Base-by-base conservation (phyloP, 1,140 invertebrate species). In the silkworm (Bombyx mori) region DNA sequence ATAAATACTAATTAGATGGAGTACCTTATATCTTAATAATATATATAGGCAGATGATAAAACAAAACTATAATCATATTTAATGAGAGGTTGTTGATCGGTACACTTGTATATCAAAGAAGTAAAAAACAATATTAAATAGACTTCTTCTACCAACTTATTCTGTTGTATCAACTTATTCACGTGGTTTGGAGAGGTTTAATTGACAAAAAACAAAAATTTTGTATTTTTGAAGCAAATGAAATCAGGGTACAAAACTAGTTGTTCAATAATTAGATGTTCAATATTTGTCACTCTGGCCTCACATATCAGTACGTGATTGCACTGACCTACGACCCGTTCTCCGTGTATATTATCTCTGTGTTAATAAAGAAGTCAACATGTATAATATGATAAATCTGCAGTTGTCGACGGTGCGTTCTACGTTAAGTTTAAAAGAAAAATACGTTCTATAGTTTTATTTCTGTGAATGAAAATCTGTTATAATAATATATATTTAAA, bases 291-390 rank as follows among this genome's bases (percentile, higher is more conserved):
- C 70, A 73, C 65, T 59, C 66, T 63, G 72, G 64, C 66, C 67
- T 68, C 67, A 47, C 58, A 54, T 86, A 86, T 84, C 81, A 71
- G 67, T 54, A 59, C 72, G 69, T 69, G 82, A 86, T 84, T 86
- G 82, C 82, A 86, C 42, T 69, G 75, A 82, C 81, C 82, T 77
- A 62, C 76, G 79, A 66, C 72, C 80, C 69, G 67, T 70, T 66
- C 66, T 51, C 65, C 77, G 43, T 54, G 44, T 54, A 66, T 70
- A 71, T 79, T 82, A 79, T 73, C 73, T 75, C 65, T 65, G 73
- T 72, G 69, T 70, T 75, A 35, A 75, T 75, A 77, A 77, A 77
- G 75, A 73, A 76, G 76, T 75, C 76, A 71, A 72, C 73, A 69
- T 69, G 66, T 81, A 74, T 79, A 79, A 73, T 73, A 66, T 64